Evolutionary conservation across 1,140 invertebrate species (phyloP).

Genomic region (Zaprionus capensis): DNA sequence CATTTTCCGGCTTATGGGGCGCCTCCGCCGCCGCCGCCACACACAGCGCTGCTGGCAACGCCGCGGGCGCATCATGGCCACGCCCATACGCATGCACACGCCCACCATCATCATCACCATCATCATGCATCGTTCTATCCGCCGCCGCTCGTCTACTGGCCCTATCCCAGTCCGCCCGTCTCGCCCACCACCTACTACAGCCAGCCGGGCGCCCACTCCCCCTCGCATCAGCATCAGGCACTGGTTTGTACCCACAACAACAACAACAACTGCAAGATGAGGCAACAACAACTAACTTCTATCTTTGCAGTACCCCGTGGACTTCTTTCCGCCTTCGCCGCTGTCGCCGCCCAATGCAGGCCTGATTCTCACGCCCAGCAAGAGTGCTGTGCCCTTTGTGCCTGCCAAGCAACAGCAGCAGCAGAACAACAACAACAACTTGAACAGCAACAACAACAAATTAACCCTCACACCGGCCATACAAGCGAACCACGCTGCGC

Average conservation of each 20-base stretch:
- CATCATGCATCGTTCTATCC: constrained; percentile 84
- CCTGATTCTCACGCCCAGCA: constrained; percentile 71
- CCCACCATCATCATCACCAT: constrained; percentile 60
- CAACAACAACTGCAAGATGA: neutral
- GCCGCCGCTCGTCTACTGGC: constrained; percentile 92
- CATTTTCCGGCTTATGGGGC: constrained; percentile 68
- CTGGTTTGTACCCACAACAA: constrained; percentile 76
- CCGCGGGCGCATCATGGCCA: constrained; percentile 85
- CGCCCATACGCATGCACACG: constrained; percentile 49
- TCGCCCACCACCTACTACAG: constrained; percentile 94
- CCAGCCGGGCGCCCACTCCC: constrained; percentile 86
- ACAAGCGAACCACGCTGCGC: constrained; percentile 8
- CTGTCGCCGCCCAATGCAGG: constrained; percentile 67
- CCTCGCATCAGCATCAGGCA: constrained; percentile 85
- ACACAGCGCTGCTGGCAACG: constrained; percentile 81
- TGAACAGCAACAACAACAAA: constrained; percentile 19
- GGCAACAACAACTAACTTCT: neutral
- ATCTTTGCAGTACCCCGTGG: constrained; percentile 68
- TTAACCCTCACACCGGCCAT: constrained; percentile 15
- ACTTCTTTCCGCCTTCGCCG: constrained; percentile 72
- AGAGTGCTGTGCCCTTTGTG: constrained; percentile 65
- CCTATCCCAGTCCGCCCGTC: constrained; percentile 95
- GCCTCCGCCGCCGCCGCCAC: constrained; percentile 72
- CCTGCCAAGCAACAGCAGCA: constrained; percentile 58
- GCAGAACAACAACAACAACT: constrained; percentile 29